Conservation (phyloP, 2,113 vertebrate genomes). For the Ovis canadensis region DNA sequence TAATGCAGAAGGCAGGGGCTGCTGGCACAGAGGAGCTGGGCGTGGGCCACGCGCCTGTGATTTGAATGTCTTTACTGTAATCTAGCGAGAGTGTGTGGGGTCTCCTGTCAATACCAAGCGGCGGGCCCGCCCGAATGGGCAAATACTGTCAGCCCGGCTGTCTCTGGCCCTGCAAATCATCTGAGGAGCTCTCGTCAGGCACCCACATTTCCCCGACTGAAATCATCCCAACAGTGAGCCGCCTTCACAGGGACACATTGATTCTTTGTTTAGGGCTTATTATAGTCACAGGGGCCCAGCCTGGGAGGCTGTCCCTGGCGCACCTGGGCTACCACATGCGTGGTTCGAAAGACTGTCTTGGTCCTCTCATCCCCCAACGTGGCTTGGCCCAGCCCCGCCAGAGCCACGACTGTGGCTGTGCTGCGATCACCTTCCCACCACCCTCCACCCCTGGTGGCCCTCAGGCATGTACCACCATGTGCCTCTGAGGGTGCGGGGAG, state of each 20-base stretch:
- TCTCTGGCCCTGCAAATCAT: slow-evolving; percentile 53
- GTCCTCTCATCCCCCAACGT: neutral
- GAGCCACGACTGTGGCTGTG: neutral
- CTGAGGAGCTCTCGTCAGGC: neutral
- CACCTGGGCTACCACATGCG: neutral
- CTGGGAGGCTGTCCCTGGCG: neutral
- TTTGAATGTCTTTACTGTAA: slow-evolving; percentile 78
- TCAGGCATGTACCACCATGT: neutral
- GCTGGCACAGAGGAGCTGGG: slow-evolving; percentile 57
- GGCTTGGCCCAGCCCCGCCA: neutral
- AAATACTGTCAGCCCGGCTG: neutral
- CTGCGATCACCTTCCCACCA: neutral
- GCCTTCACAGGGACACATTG: slow-evolving; percentile 48
- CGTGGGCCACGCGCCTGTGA: slow-evolving; percentile 64
- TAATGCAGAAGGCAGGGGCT: slow-evolving; percentile 61
- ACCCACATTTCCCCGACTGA: slow-evolving; percentile 31
- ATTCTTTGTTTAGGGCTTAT: slow-evolving; percentile 68
- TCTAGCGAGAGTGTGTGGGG: slow-evolving; percentile 50
- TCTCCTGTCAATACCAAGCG: slow-evolving; percentile 59
- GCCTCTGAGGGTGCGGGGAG: neutral
- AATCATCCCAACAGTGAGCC: slow-evolving; percentile 22
- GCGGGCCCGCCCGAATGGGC: slow-evolving; percentile 49
- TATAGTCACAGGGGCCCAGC: neutral
- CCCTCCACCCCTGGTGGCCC: neutral
- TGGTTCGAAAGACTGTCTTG: slow-evolving; percentile 15